Conservation (phyloP, 2,797 vertebrate genomes). For the Sphenopsis melanotis region DNA sequence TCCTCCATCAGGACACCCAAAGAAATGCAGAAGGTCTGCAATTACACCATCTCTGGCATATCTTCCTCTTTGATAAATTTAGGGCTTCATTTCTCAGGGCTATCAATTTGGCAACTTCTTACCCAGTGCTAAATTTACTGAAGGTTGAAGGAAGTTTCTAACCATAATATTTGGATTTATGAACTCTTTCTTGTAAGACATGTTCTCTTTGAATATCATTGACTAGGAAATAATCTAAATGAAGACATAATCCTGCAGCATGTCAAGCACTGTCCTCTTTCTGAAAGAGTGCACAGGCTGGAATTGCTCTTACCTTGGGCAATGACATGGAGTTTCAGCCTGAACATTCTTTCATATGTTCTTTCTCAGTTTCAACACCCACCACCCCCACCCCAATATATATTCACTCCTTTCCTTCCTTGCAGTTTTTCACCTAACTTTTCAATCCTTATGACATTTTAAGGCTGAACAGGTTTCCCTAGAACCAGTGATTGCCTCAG, state of each 20-base stretch:
- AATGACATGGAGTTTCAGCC: background rate
- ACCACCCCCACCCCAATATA: too few relatives aligned
- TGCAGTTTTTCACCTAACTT: background rate
- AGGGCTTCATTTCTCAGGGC: background rate
- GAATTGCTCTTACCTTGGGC: background rate
- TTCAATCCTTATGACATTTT: background rate
- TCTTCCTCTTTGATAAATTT: background rate
- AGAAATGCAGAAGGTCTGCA: background rate
- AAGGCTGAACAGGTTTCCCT: background rate
- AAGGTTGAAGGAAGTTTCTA: constrained; percentile 3
- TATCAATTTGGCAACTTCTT: background rate
- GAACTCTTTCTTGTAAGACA: background rate
- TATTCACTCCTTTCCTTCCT: background rate
- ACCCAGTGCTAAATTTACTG: background rate
- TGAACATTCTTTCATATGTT: background rate
- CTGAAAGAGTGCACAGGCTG: background rate
- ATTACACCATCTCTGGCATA: background rate
- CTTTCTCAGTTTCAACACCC: background rate
- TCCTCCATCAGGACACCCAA: background rate
- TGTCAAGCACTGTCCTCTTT: background rate
- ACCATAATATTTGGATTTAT: constrained; percentile 5
- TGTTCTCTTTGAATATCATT: background rate
- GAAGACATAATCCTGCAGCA: background rate
- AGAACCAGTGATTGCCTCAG: background rate
- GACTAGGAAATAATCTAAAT: background rate